These are phyloP conservation scores for Acomys russatus DNA, from an alignment of 2,797 vertebrate genomes.

Conservation along the genomic window DNA sequence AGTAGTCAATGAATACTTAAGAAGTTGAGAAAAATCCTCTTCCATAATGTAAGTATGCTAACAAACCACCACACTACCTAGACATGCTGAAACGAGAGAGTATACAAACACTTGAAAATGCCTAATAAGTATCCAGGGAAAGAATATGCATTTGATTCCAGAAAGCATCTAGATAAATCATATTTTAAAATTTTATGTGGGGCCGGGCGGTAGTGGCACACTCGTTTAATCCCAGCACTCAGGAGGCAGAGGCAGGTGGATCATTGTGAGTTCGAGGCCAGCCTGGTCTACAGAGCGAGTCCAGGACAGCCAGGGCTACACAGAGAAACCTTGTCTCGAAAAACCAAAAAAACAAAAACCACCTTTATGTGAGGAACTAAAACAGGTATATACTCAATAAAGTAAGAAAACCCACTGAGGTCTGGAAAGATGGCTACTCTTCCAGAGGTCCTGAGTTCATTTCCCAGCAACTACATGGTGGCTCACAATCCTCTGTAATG, in stretches of 20 bases:
- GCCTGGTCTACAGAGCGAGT: no score
- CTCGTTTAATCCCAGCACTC: no score
- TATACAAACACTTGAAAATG: conserved; percentile 42
- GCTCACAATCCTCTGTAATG: no score
- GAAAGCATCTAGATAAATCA: conserved; percentile 22
- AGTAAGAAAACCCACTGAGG: not conserved
- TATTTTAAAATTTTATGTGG: conserved; percentile 8
- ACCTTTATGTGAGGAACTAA: conserved; percentile 37
- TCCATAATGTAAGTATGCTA: not conserved
- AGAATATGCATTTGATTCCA: conserved; percentile 47
- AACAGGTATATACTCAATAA: conserved; percentile 41
- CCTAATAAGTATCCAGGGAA: conserved; percentile 48
- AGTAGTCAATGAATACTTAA: conserved; percentile 6
- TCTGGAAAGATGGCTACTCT: no score
- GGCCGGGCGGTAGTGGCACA: not conserved
- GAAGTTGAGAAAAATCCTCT: conserved; percentile 32
- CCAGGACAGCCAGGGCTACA: no score
- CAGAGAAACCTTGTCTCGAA: no score
- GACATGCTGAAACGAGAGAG: conserved; percentile 35
- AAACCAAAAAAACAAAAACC: no score
- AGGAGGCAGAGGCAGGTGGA: no score
- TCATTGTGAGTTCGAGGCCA: no score
- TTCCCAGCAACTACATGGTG: no score
- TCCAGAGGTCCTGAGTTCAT: no score
- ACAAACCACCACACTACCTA: conserved; percentile 21